Evolutionary conservation across 2,888 invertebrate species (phyloP), one percentile per base, ranked within the genome.

Genomic region (Watsonalla cultraria): DNA sequence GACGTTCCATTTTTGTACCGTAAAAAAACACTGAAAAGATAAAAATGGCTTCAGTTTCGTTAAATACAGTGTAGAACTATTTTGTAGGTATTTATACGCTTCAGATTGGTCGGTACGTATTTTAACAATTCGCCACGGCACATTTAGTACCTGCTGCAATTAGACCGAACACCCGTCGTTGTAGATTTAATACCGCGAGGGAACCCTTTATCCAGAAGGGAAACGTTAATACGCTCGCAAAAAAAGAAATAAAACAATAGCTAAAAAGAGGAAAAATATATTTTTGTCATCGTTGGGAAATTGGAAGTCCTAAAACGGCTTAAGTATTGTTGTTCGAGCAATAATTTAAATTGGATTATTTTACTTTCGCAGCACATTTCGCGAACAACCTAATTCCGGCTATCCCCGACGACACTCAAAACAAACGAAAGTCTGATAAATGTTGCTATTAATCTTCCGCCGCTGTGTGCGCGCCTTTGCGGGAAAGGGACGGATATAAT

Each of bases 341-440:
- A 80, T 83, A 80, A 79, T 78, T 83, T 79, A 79, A 78, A 82
- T 78, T 76, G 81, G 81, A 82, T 84, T 84, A 82, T 82, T 77
- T 78, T 77, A 74, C 77, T 80, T 78, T 66, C 68, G 68, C 64
- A 69, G 77, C 80, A 78, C 79, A 80, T 82, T 80, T 76, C 64
- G 78, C 66, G 74, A 82, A 78, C 78, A 81, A 77, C 84, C 84
- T 83, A 82, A 84, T 82, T 82, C 84, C 76, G 79, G 80, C 77
- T 81, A 82, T 83, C 77, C 78, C 71, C 79, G 78, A 78, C 78
- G 82, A 81, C 84, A 82, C 80, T 85, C 82, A 84, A 83, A 85
- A 84, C 85, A 85, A 84, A 83, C 84, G 84, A 82, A 86, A 84
- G 82, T 83, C 84, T 84, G 86, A 86, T 84, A 84, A 85, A 86